A percentile compares a stretch with the other conserved stretches of the same genome.
These are phyloP conservation scores for Microcebus lehilahytsara DNA, from an alignment of 2,113 vertebrate genomes.

Conservation along the genomic window DNA sequence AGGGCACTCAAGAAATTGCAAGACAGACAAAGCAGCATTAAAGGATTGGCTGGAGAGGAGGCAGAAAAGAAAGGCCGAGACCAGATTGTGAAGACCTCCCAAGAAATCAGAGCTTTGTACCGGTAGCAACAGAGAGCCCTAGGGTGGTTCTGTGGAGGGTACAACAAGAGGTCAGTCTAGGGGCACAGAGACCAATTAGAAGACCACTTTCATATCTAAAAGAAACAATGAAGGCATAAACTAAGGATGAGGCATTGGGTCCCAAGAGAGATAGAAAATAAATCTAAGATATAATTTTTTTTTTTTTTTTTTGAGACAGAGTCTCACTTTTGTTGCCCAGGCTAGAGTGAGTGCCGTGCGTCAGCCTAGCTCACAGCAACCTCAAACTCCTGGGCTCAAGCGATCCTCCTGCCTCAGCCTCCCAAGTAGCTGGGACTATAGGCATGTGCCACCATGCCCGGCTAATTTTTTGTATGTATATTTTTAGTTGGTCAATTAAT, in stretches of 20 bases:
- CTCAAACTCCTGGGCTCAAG: too few species aligned
- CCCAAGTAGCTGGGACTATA: too few species aligned
- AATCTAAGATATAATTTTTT: not conserved
- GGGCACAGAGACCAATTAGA: not conserved
- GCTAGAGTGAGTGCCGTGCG: too few species aligned
- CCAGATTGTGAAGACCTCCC: not conserved
- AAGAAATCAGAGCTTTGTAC: not conserved
- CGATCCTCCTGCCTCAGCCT: too few species aligned
- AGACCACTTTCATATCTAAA: not conserved
- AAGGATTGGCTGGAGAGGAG: not conserved
- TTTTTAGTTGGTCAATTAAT: too few species aligned
- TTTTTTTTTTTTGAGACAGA: too few species aligned
- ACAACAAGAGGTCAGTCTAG: not conserved
- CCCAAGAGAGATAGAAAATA: not conserved
- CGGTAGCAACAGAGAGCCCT: not conserved
- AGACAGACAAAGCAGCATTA: not conserved
- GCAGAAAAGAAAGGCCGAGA: not conserved
- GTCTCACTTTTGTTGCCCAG: too few species aligned
- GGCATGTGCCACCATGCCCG: too few species aligned
- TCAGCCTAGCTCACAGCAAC: too few species aligned
- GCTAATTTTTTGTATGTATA: too few species aligned
- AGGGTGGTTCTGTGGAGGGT: not conserved
- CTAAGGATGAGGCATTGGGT: not conserved
- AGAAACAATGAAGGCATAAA: slow-evolving; percentile 10
- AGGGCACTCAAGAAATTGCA: not conserved